Percentiles rank a stretch among this genome's conserved stretches.
These are phyloP conservation scores for Acrossocheilus wenchowensis DNA, from an alignment of 2,797 vertebrate genomes.

Conservation along the genomic window DNA sequence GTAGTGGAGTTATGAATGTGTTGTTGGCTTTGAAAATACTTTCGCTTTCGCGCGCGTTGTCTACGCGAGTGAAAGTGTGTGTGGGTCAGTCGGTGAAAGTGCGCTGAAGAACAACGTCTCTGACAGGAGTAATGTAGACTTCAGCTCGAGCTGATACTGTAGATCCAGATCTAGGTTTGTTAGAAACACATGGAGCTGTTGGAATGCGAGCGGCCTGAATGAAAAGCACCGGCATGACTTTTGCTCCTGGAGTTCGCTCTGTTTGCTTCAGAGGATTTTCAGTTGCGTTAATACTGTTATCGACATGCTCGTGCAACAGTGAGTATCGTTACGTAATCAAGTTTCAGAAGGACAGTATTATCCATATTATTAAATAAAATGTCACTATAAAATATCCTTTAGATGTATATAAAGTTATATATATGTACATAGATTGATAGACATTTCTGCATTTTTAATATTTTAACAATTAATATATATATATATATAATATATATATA, in stretches of 20 bases:
- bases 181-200: background rate
- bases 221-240: background rate
- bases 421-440: no score
- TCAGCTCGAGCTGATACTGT: accelerated
- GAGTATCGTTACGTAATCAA: background rate
- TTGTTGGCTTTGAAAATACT: background rate
- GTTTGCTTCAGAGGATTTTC: background rate
- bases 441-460: no score
- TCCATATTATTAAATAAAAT: background rate
- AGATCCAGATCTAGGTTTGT: accelerated
- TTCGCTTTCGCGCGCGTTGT: background rate
- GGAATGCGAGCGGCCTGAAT: background rate
- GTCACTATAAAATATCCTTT: background rate
- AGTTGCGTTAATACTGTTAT: background rate
- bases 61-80: background rate
- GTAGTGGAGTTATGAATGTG: background rate
- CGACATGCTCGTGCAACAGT: background rate
- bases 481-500: no score
- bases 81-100: background rate
- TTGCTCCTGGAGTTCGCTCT: background rate
- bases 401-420: background rate
- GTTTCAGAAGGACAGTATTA: background rate
- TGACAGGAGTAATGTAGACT: background rate
- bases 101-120: no score
- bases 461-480: background rate